Evolutionary conservation across 1,140 invertebrate genomes (phyloP), one percentile per base, ranked within the genome.

Genomic region (Dryas iulia): DNA sequence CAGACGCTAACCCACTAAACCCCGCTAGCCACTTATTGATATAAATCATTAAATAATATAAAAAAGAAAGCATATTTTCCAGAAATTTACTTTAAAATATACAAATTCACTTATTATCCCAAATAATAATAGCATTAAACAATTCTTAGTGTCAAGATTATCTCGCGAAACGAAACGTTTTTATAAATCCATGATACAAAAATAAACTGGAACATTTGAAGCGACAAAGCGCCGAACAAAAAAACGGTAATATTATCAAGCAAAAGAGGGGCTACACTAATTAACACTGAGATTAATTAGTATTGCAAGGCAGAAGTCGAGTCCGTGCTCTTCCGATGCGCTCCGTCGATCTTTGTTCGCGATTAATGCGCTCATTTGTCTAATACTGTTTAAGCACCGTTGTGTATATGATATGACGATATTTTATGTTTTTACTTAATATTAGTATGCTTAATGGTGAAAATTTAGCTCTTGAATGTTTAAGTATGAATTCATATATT

Each of bases 281-380:
- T 86, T 86, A 87, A 81, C 76, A 76, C 35, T 33, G 73, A 82
- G 81, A 86, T 86, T 86, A 87, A 86, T 87, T 88, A 86, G 82
- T 83, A 80, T 79, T 84, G 82, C 79, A 81, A 79, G 70, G 76
- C 70, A 71, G 77, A 75, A 79, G 72, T 72, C 60, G 18, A 59
- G 69, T 69, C 58, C 73, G 61, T 60, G 69, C 71, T 79, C 76
- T 70, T 74, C 73, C 77, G 72, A 76, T 77, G 71, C 61, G 54
- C 69, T 68, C 65, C 59, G 56, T 59, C 61, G 56, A 76, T 69
- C 59, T 71, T 66, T 66, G 66, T 53, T 71, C 57, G n/a, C 70
- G 56, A 59, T 56, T 65, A 54, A 73, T 73, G 58, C 58, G 47
- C 58, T 56, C 66, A 52, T 69, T 69, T 58, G 30, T 69, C 59